Evolutionary conservation across 2,797 vertebrate genomes (phyloP).

Genomic region (Anisognathus igniventris): DNA sequence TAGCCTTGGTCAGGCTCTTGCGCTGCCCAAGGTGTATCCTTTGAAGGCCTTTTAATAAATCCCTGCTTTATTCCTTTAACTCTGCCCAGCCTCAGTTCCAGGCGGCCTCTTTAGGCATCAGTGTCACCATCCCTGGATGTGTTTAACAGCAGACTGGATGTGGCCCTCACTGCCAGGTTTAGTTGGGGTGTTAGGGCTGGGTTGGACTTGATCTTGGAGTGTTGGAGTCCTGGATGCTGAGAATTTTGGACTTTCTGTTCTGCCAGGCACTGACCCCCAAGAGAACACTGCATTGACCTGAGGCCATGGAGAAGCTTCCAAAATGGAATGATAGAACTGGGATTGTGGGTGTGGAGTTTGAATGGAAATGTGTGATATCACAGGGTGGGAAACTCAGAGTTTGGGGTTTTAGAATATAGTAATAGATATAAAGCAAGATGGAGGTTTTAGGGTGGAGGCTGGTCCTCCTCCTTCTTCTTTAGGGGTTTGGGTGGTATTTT

Average conservation of each 20-base stretch:
- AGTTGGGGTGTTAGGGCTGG: background rate
- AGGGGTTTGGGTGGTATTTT: background rate
- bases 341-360: no score
- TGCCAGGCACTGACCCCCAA: background rate
- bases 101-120: background rate
- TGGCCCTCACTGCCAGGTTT: background rate
- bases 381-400: no score
- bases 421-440: no score
- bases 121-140: background rate
- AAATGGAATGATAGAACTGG: no score
- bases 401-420: no score
- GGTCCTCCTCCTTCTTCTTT: no score
- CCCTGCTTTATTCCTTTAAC: background rate
- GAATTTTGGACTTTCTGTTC: background rate
- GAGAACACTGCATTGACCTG: background rate
- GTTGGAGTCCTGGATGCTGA: background rate
- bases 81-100: background rate
- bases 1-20: background rate
- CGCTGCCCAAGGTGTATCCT: background rate
- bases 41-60: background rate
- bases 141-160: background rate
- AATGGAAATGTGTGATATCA: no score
- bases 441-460: no score
- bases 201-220: background rate
- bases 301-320: no score